Conservation (phyloP, 1,140 invertebrate genomes). For the Chymomyza costata region DNA sequence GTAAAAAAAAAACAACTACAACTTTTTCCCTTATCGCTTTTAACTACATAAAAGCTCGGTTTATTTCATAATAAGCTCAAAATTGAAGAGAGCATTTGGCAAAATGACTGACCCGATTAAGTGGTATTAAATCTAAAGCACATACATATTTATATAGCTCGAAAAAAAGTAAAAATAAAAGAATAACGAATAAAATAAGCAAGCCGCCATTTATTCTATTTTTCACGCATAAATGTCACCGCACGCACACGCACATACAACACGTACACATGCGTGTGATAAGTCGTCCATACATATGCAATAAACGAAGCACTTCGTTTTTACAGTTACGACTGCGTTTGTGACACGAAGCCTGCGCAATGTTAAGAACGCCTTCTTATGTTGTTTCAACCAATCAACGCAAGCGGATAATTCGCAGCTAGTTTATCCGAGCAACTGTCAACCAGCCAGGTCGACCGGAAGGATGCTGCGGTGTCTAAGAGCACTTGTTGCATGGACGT, state of each 20-base stretch:
- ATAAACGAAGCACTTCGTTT: too few relatives aligned
- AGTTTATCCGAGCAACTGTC: slow-evolving; percentile 31
- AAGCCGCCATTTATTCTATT: slow-evolving; percentile 37
- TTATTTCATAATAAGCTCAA: too few relatives aligned
- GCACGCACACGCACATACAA: slow-evolving; percentile 3
- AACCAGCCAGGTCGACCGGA: slow-evolving; percentile 41
- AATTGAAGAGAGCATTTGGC: too few relatives aligned
- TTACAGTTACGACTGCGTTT: too few relatives aligned
- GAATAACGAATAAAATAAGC: slow-evolving; percentile 41
- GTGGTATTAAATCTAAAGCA: slow-evolving; percentile 9
- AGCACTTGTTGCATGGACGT: slow-evolving; percentile 49
- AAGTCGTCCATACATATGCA: background rate
- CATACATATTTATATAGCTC: slow-evolving; percentile 18
- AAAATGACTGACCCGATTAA: slow-evolving; percentile 27
- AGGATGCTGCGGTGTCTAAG: slow-evolving; percentile 41
- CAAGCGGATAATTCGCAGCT: slow-evolving; percentile 57
- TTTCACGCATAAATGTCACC: slow-evolving; percentile 13
- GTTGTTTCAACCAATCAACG: slow-evolving; percentile 28
- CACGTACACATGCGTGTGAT: too few relatives aligned
- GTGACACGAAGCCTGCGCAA: slow-evolving; percentile 44
- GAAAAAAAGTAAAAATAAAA: slow-evolving; percentile 21
- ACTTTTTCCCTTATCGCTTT: too few relatives aligned
- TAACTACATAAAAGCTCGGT: too few relatives aligned
- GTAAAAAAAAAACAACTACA: too few relatives aligned
- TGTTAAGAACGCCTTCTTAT: slow-evolving; percentile 7